Evolutionary conservation across 2,888 invertebrate genomes (phyloP).

Genomic region (Drosophila antonietae): DNA sequence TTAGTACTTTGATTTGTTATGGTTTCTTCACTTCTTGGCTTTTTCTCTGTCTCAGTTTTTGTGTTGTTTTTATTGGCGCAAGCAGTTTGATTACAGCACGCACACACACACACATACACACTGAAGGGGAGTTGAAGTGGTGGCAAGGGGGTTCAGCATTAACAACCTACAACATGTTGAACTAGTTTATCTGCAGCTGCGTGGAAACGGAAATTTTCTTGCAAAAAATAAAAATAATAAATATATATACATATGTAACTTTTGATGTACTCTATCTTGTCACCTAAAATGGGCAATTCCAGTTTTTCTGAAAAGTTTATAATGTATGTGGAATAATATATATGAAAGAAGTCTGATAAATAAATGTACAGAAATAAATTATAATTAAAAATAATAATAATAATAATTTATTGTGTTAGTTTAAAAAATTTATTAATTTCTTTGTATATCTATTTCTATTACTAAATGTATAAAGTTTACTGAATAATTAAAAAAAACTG

Average conservation of each 20-base stretch:
- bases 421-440: too few relatives aligned
- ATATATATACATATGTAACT: conserved; percentile 13
- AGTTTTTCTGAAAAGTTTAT: conserved; percentile 8
- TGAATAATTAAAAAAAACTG: too few relatives aligned
- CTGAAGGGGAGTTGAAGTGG: background rate
- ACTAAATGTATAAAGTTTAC: too few relatives aligned
- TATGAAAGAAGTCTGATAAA: background rate
- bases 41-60: conserved; percentile 42
- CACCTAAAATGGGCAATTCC: conserved; percentile 8
- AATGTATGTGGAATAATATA: background rate
- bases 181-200: conserved; percentile 75
- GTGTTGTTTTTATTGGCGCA: conserved; percentile 74
- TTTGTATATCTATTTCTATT: too few relatives aligned
- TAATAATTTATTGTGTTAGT: too few relatives aligned
- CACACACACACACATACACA: conserved; percentile 10
- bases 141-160: background rate
- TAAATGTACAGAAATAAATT: background rate
- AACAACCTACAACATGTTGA: conserved; percentile 68
- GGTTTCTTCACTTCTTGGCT: conserved; percentile 64
- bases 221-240: conserved; percentile 7
- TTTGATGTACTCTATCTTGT: conserved; percentile 26
- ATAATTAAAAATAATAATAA: too few relatives aligned
- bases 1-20: conserved; percentile 79
- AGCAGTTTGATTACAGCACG: conserved; percentile 70
- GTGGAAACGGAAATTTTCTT: conserved; percentile 36